Base-by-base conservation (phyloP, 1,140 invertebrate species). In the Halesus radiatus region DNA sequence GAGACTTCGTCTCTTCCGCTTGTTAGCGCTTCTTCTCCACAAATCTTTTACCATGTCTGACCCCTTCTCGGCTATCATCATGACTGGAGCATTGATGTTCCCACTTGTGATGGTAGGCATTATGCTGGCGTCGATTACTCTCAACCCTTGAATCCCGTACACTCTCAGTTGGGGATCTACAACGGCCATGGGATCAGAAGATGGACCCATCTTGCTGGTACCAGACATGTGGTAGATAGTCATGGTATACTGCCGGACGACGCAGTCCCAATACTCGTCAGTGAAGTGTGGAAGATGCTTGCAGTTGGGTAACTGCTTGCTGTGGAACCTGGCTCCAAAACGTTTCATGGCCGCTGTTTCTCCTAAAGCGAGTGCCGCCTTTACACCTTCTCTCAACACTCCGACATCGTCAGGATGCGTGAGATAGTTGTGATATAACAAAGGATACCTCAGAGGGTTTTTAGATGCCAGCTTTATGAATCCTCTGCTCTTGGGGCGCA, bases 1-100 rank as follows among this genome's bases (percentile, higher is more conserved):
- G 7, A 79, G 18, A 20, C 77, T 83, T 84, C 86, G 87, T 74
- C 84, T 84, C 56, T 80, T 86, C 82, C 87, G 88, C 76, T 85
- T 87, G 20, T 83, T 85, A 15, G 79, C 80, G 26, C 85, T 88
- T 3, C 82, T 78, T 2, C 91, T 81, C 94, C 94, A 96, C 50
- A 93, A 88, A 75, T 92, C 88, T 85, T 96, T 96, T 7, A 98
- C 94, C 85, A 98, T 85, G 88, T 98, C 96, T 0, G 96, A 92
- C 0, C 94, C 96, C 86, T 97, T 98, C 85, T 98, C 97, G 0
- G 90, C 97, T n/a, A 98, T 96, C 96, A 98, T 98, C 10, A 98
- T 95, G 0, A 94, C 93, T 0, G 95, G 95, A 0, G 95, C 95
- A 82, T 96, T 96, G 18, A 96, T 96, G 84, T 97, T 96, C 0